Percentiles rank a stretch among this genome's conserved stretches.
phyloP scores from a whole-genome alignment of 1,140 invertebrate species.

The Chironomus striatipennis region DNA sequence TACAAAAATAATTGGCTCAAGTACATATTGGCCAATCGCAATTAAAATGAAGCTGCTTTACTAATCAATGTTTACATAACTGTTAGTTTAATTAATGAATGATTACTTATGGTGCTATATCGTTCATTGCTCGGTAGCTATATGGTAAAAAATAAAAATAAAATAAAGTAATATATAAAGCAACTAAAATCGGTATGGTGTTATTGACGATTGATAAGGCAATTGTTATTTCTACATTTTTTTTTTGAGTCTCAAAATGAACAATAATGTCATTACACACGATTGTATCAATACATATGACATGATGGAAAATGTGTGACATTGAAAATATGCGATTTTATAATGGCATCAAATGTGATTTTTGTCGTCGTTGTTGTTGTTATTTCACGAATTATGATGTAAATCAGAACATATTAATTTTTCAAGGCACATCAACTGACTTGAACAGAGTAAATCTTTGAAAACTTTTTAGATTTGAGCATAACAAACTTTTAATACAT shows the following conservation, averaged over 20 bases:
- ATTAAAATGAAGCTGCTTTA: neutral
- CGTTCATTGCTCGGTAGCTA: slow-evolving; percentile 6
- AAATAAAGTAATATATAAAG: no score
- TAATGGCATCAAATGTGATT: no score
- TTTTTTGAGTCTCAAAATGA: neutral
- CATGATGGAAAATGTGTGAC: neutral
- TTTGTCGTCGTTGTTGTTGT: no score
- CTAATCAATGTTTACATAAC: slow-evolving; percentile 14
- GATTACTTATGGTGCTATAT: neutral
- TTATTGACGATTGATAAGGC: slow-evolving; percentile 12
- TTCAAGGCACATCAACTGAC: no score
- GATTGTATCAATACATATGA: neutral
- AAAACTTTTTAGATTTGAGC: no score
- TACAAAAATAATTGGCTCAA: neutral
- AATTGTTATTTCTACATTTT: neutral
- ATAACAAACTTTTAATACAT: no score
- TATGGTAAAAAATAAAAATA: no score
- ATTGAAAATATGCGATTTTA: neutral
- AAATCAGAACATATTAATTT: no score
- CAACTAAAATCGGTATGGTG: neutral
- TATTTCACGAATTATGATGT: no score
- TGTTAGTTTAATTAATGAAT: slow-evolving; percentile 10
- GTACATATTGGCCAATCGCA: neutral
- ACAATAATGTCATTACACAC: neutral
- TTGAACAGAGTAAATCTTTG: no score